phyloP scores from a whole-genome alignment of 2,797 vertebrate species.

The Liparis tanakae region DNA sequence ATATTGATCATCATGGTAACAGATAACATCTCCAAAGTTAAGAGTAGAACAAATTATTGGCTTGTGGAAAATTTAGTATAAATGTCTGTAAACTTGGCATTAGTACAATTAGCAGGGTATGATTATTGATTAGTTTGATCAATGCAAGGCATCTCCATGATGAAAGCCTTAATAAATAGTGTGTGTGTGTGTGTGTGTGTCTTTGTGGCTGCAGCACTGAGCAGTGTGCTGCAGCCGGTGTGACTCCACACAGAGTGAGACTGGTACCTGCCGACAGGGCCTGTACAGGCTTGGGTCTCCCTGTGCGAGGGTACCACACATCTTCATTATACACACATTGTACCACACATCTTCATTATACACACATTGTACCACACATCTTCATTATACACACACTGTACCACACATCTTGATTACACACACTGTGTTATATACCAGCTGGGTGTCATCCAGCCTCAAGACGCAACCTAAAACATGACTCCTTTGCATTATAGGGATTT shows the following conservation, averaged over 20 bases:
- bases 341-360: slow-evolving; percentile 65
- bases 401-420: slow-evolving; percentile 63
- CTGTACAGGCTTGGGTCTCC: slow-evolving; percentile 72
- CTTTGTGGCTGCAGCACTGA: slow-evolving; percentile 70
- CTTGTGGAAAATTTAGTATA: too few relatives aligned
- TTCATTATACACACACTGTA: slow-evolving; percentile 22
- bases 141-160: neutral
- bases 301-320: slow-evolving; percentile 84
- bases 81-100: too few relatives aligned
- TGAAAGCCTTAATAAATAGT: too few relatives aligned
- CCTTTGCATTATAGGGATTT: too few relatives aligned
- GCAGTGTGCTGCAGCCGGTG: slow-evolving; percentile 67
- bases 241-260: slow-evolving; percentile 73
- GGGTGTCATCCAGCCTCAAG: neutral
- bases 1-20: too few relatives aligned
- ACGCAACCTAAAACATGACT: neutral
- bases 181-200: slow-evolving; percentile 66
- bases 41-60: too few relatives aligned
- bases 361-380: slow-evolving; percentile 70
- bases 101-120: neutral
- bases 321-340: slow-evolving; percentile 13
- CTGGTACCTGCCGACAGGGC: slow-evolving; percentile 82
- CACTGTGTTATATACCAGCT: neutral
- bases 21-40: too few relatives aligned
- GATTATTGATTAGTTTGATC: neutral